Conservation (phyloP, 1,140 invertebrate genomes). For the Drosophila sturtevanti region DNA sequence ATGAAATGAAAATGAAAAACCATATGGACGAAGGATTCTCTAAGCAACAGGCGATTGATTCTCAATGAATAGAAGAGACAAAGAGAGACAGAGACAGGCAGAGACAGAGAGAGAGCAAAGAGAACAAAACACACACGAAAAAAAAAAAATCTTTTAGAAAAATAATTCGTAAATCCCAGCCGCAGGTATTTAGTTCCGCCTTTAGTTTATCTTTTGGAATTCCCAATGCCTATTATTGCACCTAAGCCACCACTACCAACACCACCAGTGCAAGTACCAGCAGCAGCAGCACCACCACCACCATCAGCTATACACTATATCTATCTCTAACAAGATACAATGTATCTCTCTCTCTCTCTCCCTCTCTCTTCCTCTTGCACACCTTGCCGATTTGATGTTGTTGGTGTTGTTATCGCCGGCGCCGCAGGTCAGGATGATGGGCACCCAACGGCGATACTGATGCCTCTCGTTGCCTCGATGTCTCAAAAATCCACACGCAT, state of each 20-base stretch:
- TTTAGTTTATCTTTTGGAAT: constrained; percentile 72
- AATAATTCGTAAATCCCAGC: constrained; percentile 72
- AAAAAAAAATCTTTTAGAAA: constrained; percentile 1
- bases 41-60: constrained; percentile 2
- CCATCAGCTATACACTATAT: neutral
- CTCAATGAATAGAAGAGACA: constrained; percentile 22
- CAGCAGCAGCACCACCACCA: neutral
- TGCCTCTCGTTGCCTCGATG: constrained; percentile 11
- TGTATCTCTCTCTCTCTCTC: too few species aligned
- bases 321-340: neutral
- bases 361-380: too few species aligned
- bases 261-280: constrained; percentile 37
- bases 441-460: constrained; percentile 36
- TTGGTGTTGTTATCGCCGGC: constrained; percentile 49
- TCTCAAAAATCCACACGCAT: constrained; percentile 59
- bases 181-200: constrained; percentile 81
- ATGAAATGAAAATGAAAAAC: neutral
- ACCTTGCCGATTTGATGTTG: neutral
- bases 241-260: constrained; percentile 59
- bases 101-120: neutral
- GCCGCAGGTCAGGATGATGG: constrained; percentile 66
- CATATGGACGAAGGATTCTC: constrained; percentile 43
- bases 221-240: constrained; percentile 79
- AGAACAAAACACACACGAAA: too few species aligned
- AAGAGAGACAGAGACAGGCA: neutral